phyloP scores from a whole-genome alignment of 2,113 vertebrate species.

The Corythoichthys haematopterus region DNA sequence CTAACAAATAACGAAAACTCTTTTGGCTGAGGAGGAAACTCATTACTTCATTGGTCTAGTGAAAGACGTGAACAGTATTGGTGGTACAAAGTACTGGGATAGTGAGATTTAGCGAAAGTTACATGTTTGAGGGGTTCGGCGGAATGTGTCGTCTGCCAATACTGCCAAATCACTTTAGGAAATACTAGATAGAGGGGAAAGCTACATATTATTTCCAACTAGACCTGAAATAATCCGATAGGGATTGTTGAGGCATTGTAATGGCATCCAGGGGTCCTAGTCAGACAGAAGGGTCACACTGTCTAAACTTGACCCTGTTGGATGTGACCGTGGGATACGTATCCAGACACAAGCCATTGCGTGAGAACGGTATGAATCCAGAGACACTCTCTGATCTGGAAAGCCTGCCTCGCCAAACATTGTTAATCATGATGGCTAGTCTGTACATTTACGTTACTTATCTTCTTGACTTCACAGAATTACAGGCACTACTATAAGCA shows the following conservation, averaged over 20 bases:
- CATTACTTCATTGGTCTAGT: too few relatives aligned
- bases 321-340: slow-evolving; percentile 42
- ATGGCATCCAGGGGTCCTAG: slow-evolving; percentile 33
- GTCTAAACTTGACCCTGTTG: slow-evolving; percentile 41
- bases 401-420: slow-evolving; percentile 34
- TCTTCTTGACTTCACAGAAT: neutral
- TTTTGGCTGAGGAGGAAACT: too few relatives aligned
- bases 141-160: too few relatives aligned
- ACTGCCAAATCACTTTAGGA: too few relatives aligned
- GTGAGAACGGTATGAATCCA: slow-evolving; percentile 48
- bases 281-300: slow-evolving; percentile 53
- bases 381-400: slow-evolving; percentile 9
- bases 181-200: too few relatives aligned
- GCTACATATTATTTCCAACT: neutral
- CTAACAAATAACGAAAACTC: too few relatives aligned
- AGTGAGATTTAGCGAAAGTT: too few relatives aligned
- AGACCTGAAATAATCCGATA: slow-evolving; percentile 47
- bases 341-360: slow-evolving; percentile 39
- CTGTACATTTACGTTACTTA: neutral
- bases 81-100: too few relatives aligned
- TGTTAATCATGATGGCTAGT: slow-evolving; percentile 25
- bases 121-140: too few relatives aligned
- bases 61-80: too few relatives aligned
- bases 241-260: slow-evolving; percentile 1
- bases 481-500: too few relatives aligned